A percentile compares a stretch with the other conserved stretches of the same genome.
Evolutionary conservation across 2,113 vertebrate species (phyloP).

Genomic region (Onychorhynchus coronatus): DNA sequence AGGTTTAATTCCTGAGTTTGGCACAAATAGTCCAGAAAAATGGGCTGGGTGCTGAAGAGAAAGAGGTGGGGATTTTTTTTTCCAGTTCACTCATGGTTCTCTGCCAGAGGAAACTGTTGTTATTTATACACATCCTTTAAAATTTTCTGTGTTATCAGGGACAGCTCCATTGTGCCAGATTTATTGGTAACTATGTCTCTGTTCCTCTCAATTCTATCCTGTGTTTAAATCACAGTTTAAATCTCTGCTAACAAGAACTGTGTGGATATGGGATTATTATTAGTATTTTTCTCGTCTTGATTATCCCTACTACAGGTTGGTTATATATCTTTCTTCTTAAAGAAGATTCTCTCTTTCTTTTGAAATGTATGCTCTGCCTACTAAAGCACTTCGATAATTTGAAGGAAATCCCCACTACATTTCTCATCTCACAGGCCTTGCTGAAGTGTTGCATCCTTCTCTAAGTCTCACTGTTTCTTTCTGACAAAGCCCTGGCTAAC

Average conservation of each 20-base stretch:
- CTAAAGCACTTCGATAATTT: not conserved
- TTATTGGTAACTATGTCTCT: not conserved
- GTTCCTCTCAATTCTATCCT: not conserved
- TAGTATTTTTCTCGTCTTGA: not conserved
- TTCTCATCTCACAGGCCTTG: not conserved
- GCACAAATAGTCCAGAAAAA: not conserved
- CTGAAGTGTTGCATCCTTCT: not conserved
- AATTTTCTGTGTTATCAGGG: not conserved
- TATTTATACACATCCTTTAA: not conserved
- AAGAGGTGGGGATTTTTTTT: not conserved
- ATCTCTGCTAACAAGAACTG: not conserved
- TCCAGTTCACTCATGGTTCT: not conserved
- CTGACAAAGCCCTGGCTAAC: not conserved
- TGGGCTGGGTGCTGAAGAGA: fast-evolving
- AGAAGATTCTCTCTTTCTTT: not conserved
- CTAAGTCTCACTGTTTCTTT: not conserved
- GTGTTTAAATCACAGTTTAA: not conserved
- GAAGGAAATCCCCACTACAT: not conserved
- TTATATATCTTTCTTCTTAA: not conserved
- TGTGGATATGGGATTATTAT: not conserved
- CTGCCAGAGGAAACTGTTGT: not conserved
- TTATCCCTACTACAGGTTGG: not conserved
- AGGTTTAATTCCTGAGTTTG: not conserved
- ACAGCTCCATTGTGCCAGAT: not conserved
- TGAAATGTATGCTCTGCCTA: not conserved